Conservation (phyloP, 2,113 vertebrate species). For the Callionymus lyra region DNA sequence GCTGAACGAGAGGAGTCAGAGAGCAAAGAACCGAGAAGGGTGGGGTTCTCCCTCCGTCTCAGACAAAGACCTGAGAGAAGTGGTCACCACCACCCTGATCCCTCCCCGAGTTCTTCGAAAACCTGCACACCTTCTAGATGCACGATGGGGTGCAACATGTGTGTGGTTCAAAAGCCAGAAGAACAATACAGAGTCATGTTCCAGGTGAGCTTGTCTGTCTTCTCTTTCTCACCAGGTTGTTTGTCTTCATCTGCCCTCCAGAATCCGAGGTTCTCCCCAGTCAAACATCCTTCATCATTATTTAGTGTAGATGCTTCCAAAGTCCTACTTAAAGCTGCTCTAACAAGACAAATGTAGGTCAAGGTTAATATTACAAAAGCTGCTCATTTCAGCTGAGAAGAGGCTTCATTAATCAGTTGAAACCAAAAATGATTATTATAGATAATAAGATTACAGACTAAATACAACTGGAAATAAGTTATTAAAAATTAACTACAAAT, state of each 20-base stretch:
- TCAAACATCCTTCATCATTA: background rate
- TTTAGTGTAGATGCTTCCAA: constrained; percentile 1
- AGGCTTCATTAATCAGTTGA: too few relatives aligned
- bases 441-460: too few relatives aligned
- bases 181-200: constrained; percentile 89
- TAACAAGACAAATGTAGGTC: too few relatives aligned
- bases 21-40: constrained; percentile 39
- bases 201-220: constrained; percentile 73
- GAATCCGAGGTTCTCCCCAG: background rate
- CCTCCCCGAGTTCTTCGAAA: constrained; percentile 17
- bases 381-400: too few relatives aligned
- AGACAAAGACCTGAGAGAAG: constrained; percentile 46
- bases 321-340: background rate
- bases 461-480: too few relatives aligned
- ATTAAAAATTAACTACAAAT: too few relatives aligned
- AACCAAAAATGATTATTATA: too few relatives aligned
- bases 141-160: constrained; percentile 90
- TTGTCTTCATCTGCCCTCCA: constrained; percentile 1
- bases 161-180: constrained; percentile 83
- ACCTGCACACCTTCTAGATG: constrained; percentile 8
- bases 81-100: constrained; percentile 17
- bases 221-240: constrained; percentile 17
- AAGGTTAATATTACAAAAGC: too few relatives aligned
- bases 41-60: constrained; percentile 47
- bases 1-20: constrained; percentile 22